Conservation (phyloP, 2,113 vertebrate species). For the Trematocara variabile region DNA sequence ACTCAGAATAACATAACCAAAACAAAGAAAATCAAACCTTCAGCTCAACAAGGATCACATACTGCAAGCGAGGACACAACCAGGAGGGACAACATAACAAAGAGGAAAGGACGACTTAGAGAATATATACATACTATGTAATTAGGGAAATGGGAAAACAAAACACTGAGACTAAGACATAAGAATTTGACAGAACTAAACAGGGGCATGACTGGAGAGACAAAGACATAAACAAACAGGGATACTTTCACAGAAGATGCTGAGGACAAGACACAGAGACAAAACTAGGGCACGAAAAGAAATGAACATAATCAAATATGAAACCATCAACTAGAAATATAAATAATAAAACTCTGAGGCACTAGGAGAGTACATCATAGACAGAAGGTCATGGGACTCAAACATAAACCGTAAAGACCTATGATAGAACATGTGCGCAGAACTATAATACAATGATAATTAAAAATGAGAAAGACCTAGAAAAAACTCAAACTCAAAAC, state of each 20-base stretch:
- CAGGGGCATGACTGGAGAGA: not conserved
- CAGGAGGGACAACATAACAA: not conserved
- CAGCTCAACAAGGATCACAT: not conserved
- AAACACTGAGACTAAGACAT: not conserved
- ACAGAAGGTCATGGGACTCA: not conserved
- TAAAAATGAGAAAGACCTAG: not conserved
- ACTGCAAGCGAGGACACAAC: not conserved
- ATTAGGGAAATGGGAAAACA: not conserved
- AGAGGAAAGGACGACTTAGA: not conserved
- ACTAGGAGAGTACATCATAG: not conserved
- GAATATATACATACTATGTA: not conserved
- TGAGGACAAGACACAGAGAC: not conserved
- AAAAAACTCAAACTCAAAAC: not conserved
- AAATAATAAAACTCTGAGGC: not conserved
- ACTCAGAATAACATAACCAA: not conserved
- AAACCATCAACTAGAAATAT: not conserved
- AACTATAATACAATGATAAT: not conserved
- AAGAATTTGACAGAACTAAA: not conserved
- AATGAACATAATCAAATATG: not conserved
- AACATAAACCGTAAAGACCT: not conserved
- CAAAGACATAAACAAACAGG: not conserved
- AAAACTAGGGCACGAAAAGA: not conserved
- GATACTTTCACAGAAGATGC: not conserved
- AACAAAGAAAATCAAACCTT: not conserved
- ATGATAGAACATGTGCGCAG: not conserved